Evolutionary conservation across 2,888 invertebrate species (phyloP), one percentile per base, ranked within the genome.

Genomic region (Hylaea fasciaria): DNA sequence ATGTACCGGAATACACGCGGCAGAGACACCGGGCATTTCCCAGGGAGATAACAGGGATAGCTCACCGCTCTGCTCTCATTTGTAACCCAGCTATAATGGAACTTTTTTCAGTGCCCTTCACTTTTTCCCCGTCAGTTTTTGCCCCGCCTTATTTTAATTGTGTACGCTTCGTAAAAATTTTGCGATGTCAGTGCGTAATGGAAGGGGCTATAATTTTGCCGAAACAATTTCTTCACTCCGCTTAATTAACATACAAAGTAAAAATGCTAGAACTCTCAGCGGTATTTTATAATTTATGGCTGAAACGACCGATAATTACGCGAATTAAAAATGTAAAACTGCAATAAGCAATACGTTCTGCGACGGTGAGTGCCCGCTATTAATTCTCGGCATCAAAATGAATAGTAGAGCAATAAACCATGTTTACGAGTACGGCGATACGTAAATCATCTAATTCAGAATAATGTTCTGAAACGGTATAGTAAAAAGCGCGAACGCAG

Each of bases 61-160:
- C 78, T 74, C 22, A 5, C 22, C 22, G 72, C 77, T 79, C 82
- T 80, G 76, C 75, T 75, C 85, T 85, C 91, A 89, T 91, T 91
- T 90, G 87, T 89, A 85, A 86, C 86, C 71, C 70, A 70, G 80
- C 73, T 80, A 85, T 86, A 87, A 89, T 85, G 84, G 83, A 81
- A 85, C 81, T 87, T 89, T 89, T 89, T 89, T 87, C 88, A 70
- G 75, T 82, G 81, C 82, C 82, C 76, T 77, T 80, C 83, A 82
- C 80, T 89, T 89, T 87, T 86, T 87, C 83, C 71, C 71, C 76
- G 83, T 83, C 86, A 82, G 76, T 85, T 85, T 86, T 85, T 83
- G 74, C 77, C 70, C 70, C 76, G 74, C 78, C 80, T 81, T 77
- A 78, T 84, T 87, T 87, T 86, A 87, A 89, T 89, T 86, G 86